These are phyloP conservation scores for Frankliniella intonsa DNA, from an alignment of 2,888 invertebrate genomes.

Conservation along the genomic window DNA sequence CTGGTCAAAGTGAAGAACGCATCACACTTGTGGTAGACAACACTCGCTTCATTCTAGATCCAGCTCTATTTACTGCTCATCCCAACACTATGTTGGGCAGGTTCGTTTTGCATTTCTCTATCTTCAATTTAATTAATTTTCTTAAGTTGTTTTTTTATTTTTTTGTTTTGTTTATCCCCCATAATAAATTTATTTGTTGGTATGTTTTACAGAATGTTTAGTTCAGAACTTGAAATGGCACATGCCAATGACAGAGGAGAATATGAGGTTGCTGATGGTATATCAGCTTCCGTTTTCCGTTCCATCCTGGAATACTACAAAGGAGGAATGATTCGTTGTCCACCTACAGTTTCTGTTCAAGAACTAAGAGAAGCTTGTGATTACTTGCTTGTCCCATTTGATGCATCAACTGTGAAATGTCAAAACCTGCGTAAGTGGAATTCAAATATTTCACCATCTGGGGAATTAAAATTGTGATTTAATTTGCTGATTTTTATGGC, in stretches of 20 bases:
- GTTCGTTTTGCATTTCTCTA: constrained; percentile 42
- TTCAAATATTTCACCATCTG: background rate
- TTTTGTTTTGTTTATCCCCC: background rate
- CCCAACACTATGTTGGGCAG: constrained; percentile 98
- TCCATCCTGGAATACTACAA: constrained; percentile 94
- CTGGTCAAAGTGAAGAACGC: constrained; percentile 59
- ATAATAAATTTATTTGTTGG: background rate
- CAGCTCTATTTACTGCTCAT: constrained; percentile 85
- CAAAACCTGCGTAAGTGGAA: constrained; percentile 83
- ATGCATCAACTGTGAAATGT: constrained; percentile 90
- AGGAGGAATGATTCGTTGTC: constrained; percentile 86
- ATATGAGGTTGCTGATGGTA: constrained; percentile 95
- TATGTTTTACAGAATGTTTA: constrained; percentile 73
- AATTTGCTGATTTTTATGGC: constrained; percentile 23
- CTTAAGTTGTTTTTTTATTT: background rate
- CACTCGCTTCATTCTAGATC: constrained; percentile 89
- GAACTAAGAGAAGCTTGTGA: constrained; percentile 98
- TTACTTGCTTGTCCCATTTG: constrained; percentile 95
- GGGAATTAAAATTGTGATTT: background rate
- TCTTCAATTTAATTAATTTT: background rate
- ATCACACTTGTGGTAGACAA: constrained; percentile 95
- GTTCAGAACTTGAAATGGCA: constrained; percentile 84
- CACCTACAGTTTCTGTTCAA: constrained; percentile 91
- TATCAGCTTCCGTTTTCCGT: constrained; percentile 90
- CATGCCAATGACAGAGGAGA: constrained; percentile 95